Base-by-base conservation (phyloP, 2,113 vertebrate genomes). In the Heterocephalus glaber region DNA sequence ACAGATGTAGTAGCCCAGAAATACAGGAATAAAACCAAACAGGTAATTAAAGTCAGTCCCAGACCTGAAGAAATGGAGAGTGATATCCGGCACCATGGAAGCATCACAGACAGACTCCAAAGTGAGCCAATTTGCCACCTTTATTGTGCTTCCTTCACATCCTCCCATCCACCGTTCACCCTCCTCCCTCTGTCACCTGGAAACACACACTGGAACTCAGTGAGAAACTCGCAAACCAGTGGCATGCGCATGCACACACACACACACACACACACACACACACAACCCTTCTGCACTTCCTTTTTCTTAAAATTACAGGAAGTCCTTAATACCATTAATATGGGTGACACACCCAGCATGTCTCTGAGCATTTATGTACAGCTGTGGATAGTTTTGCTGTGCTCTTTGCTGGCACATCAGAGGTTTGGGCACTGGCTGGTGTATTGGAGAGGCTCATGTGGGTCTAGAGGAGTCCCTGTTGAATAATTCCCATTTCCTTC, bases 231-330 rank as follows among this genome's bases (percentile, higher is more conserved):
- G 58, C 66, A 70, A 9, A 2, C 44, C 14, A 10, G 22, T 9
- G 2, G 0, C 0, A 3, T 3, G 6, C 19, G 4, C 7, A 5
- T 41, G 30, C 22, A 1, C 61, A 54, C 65, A 1, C 61, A n/a
- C 47, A 16, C 30, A 11, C 47, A 1, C 30, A 33, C 30, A 38
- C 66, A 52, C 35, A 7, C 82, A 77, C 35, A 49, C 83, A 44
- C 54, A 66, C 56, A 56, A 9, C 68, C 22, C 44, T 35, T 44
- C 24, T 30, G 33, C 35, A 93, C 95, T 97, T 97, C 93, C 95
- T 93, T 86, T 77, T 94, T 95, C 86, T 95, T 9, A 80, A 92
- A 68, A 74, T n/a, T 82, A 91, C 91, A 91, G 92, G 90, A 97
- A 97, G 70, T 47, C 35, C 3, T 81, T 35, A 20, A 33, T 17